A percentile compares a stretch with the other conserved stretches of the same genome.
Evolutionary conservation across 2,797 vertebrate genomes (phyloP).

Genomic region (Amblyraja radiata): DNA sequence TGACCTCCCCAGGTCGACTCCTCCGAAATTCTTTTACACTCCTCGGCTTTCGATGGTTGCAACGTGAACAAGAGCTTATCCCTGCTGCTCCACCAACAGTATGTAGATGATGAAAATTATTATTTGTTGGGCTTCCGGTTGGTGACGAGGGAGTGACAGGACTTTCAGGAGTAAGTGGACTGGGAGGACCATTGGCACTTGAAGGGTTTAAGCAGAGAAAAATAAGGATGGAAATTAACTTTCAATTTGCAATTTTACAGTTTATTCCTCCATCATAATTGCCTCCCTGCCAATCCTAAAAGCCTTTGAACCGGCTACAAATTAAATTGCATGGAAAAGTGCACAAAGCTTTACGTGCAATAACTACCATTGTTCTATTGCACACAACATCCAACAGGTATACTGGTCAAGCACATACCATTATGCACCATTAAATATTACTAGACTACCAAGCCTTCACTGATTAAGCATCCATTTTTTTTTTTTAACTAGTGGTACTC

Average conservation of each 20-base stretch:
- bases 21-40: conserved; percentile 63
- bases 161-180: conserved; percentile 56
- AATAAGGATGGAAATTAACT: background rate
- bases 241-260: background rate
- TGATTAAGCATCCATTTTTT: no score
- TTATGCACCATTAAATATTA: no score
- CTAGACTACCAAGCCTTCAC: no score
- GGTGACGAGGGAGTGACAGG: conserved; percentile 65
- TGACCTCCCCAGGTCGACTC: conserved; percentile 72
- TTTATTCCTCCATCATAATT: background rate
- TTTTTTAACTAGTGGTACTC: no score
- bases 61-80: conserved; percentile 78
- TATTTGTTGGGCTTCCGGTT: conserved; percentile 61
- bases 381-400: no score
- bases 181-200: conserved; percentile 60
- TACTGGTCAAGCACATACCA: no score
- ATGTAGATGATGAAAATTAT: conserved; percentile 80
- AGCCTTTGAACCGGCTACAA: no score
- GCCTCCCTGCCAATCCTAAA: background rate
- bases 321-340: no score
- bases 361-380: no score
- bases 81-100: conserved; percentile 75
- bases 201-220: conserved; percentile 50
- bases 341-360: no score
- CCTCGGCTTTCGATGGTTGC: conserved; percentile 85